phyloP scores from a whole-genome alignment of 2,797 vertebrate genomes.

The Macrochelys suwanniensis region DNA sequence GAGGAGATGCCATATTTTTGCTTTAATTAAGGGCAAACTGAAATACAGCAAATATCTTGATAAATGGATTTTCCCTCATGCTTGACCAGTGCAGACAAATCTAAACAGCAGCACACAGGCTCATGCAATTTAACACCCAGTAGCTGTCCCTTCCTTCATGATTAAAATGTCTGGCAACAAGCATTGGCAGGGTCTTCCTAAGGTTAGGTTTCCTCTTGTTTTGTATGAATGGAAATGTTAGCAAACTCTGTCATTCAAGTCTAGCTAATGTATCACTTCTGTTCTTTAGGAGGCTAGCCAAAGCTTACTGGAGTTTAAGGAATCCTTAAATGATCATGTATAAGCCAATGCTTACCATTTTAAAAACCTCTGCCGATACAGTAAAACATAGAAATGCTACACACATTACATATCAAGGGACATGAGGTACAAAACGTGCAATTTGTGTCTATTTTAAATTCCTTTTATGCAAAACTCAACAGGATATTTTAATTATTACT shows the following conservation, averaged over 20 bases:
- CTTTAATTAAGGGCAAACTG: conserved; percentile 7
- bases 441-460: not conserved
- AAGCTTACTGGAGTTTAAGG: conserved; percentile 13
- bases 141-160: conserved; percentile 34
- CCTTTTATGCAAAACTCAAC: not conserved
- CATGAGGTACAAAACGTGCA: not conserved
- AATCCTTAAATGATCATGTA: not conserved
- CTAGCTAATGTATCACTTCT: not conserved
- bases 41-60: not conserved
- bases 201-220: conserved; percentile 60
- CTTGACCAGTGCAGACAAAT: not conserved
- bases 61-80: not conserved
- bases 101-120: not conserved
- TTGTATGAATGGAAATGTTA: conserved; percentile 49
- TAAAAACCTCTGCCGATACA: not conserved
- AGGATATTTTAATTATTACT: not conserved
- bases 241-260: conserved; percentile 43
- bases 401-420: not conserved
- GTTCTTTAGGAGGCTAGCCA: not conserved
- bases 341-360: not conserved
- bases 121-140: conserved; percentile 22
- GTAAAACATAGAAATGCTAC: not conserved
- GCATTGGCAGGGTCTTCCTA: conserved; percentile 20
- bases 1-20: not conserved
- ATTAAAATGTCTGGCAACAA: conserved; percentile 24